Percentiles rank a stretch among this genome's conserved stretches.
Conservation (phyloP, 1,140 invertebrate species). For the Lepidostoma basale region DNA sequence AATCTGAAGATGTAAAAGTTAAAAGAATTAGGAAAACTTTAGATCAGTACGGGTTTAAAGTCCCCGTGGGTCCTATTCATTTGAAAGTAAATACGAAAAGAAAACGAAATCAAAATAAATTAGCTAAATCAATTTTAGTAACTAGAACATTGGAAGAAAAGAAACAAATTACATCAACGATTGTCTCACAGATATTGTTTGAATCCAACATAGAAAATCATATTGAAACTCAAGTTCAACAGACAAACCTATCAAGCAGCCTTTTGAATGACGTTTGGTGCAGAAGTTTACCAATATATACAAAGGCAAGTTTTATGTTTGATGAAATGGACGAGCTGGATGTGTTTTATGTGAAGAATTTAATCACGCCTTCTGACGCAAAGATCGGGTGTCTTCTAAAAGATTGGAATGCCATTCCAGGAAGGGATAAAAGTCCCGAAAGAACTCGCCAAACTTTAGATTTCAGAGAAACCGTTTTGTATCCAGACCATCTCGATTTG, state of each 20-base stretch:
- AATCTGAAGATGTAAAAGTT: conserved; percentile 36
- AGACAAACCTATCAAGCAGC: no score
- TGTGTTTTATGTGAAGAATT: conserved; percentile 57
- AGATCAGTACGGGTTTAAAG: conserved; percentile 50
- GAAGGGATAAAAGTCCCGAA: conserved; percentile 54
- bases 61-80: conserved; percentile 7
- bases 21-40: conserved; percentile 45
- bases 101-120: conserved; percentile 47
- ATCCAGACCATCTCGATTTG: conserved; percentile 52
- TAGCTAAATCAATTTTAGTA: conserved; percentile 52
- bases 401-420: conserved; percentile 58
- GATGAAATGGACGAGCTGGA: conserved; percentile 48
- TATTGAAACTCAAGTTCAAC: background rate
- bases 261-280: conserved; percentile 10
- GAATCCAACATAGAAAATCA: conserved; percentile 6
- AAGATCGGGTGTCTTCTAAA: conserved; percentile 55
- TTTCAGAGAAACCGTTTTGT: conserved; percentile 50
- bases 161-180: conserved; percentile 51
- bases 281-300: background rate
- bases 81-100: conserved; percentile 38
- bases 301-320: conserved; percentile 43
- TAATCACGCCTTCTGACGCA: conserved; percentile 48
- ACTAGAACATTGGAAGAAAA: conserved; percentile 49
- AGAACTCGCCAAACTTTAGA: conserved; percentile 32
- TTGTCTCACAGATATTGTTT: conserved; percentile 53